These are phyloP conservation scores for Hyphantria cunea DNA, from an alignment of 1,140 invertebrate species.

Conservation along the genomic window DNA sequence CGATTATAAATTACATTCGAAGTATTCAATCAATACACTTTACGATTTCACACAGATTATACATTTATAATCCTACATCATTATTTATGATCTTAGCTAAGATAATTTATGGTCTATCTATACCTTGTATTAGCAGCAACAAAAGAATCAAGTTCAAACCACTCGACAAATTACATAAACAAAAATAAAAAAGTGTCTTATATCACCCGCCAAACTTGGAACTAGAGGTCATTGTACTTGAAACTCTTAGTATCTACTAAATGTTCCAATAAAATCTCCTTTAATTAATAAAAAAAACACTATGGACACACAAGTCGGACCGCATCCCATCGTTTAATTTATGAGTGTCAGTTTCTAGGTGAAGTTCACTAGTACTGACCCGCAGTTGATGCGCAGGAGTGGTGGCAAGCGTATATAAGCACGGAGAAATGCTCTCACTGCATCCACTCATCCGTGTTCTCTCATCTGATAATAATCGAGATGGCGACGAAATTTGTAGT, in stretches of 20 bases:
- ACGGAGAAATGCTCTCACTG: slow-evolving; percentile 76
- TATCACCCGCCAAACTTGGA: neutral
- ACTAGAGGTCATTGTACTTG: neutral
- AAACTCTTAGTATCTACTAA: neutral
- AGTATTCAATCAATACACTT: neutral
- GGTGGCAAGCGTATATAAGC: slow-evolving; percentile 67
- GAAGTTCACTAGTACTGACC: slow-evolving; percentile 61
- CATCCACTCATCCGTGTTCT: slow-evolving; percentile 62
- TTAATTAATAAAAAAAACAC: slow-evolving; percentile 13
- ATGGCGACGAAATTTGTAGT: slow-evolving; percentile 68
- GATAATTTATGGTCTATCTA: neutral
- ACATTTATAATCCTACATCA: neutral
- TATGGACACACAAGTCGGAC: slow-evolving; percentile 37
- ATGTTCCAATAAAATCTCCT: neutral
- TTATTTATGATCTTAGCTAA: neutral
- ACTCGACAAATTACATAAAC: neutral
- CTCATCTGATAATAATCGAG: slow-evolving; percentile 41
- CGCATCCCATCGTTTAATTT: slow-evolving; percentile 55
- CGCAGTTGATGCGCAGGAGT: slow-evolving; percentile 44
- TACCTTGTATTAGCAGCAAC: neutral
- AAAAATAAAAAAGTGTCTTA: neutral
- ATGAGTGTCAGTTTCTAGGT: slow-evolving; percentile 60
- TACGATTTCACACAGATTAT: neutral
- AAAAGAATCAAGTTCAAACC: neutral
- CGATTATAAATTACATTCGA: neutral